Evolutionary conservation across 2,113 vertebrate genomes (phyloP), one percentile per base, ranked within the genome.

Genomic region (Xenopus laevis): DNA sequence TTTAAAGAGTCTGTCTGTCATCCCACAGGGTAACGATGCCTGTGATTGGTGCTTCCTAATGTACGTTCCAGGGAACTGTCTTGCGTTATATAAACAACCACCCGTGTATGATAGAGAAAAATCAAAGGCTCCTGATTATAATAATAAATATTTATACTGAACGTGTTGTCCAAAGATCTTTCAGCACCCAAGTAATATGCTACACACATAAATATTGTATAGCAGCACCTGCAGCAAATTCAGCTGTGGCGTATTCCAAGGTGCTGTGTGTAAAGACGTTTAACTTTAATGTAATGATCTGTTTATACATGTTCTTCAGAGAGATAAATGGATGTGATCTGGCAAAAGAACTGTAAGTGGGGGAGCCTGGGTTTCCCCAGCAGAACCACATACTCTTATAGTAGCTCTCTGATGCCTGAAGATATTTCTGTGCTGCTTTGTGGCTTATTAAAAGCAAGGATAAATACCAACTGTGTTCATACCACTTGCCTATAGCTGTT

Each of bases 51-150:
- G 17, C 21, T 27, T 44, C 55, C 55, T 45, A 33, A 50, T 66
- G 45, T 75, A 68, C 18, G 68, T 68, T 33, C 58, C 50, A 40
- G n/a, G 66, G 44, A 50, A 33, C 21, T 27, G 33, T 47, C n/a
- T 60, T 44, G n/a, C 45, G 20, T 68, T 58, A 47, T 58, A 61
- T 60, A 74, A 68, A 68, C 46, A 75, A 60, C n/a, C 65, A 60
- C n/a, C 65, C 57, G 58, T 33, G 21, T 62, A 58, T 53, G 11
- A 68, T 47, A 33, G 27, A 50, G n/a, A 18, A 74, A 23, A 75
- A 68, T 62, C 72, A 75, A 62, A 67, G 72, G 23, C 20, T 68
- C n/a, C 72, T 75, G 65, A 68, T 68, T 68, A 53, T 62, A 13
- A 20, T 62, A 61, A 75, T 75, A 68, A 45, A 68, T 75, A 53